Conservation (phyloP, 1,140 invertebrate species). For the Drosophila parvula region DNA sequence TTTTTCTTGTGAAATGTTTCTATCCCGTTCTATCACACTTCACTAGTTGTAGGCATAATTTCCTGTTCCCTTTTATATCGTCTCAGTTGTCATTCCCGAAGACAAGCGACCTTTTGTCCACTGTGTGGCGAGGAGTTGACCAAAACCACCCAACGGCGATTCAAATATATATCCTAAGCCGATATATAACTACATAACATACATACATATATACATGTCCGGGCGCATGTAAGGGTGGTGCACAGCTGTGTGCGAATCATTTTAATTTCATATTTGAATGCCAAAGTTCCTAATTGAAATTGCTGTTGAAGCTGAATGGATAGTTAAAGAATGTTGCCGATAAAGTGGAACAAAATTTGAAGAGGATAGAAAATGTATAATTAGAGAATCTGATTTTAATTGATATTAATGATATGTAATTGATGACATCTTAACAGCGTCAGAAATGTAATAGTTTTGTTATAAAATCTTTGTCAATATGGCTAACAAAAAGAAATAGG, state of each 20-base stretch:
- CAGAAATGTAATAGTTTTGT: background rate
- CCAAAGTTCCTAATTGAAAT: slow-evolving; percentile 76
- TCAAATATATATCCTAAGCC: slow-evolving; percentile 5
- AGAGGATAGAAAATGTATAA: background rate
- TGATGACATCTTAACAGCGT: no score
- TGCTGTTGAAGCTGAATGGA: slow-evolving; percentile 26
- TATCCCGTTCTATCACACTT: slow-evolving; percentile 18
- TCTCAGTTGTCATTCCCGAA: slow-evolving; percentile 68
- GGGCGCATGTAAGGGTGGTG: slow-evolving; percentile 18
- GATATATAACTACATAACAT: slow-evolving; percentile 2
- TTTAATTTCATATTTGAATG: slow-evolving; percentile 76
- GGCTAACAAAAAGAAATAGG: background rate
- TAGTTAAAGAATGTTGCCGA: slow-evolving; percentile 4
- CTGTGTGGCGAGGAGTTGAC: slow-evolving; percentile 21
- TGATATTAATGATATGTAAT: no score
- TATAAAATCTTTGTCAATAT: background rate
- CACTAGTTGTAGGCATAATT: slow-evolving; percentile 66
- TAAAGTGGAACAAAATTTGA: background rate
- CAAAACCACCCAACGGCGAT: slow-evolving; percentile 42
- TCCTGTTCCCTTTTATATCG: slow-evolving; percentile 50
- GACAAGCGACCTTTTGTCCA: slow-evolving; percentile 64
- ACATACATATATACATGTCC: background rate
- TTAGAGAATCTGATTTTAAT: background rate
- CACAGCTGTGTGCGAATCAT: slow-evolving; percentile 75
- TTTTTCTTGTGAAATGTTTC: slow-evolving; percentile 16